Evolutionary conservation across 2,797 vertebrate genomes (phyloP).

Genomic region (Sylvilagus floridanus): DNA sequence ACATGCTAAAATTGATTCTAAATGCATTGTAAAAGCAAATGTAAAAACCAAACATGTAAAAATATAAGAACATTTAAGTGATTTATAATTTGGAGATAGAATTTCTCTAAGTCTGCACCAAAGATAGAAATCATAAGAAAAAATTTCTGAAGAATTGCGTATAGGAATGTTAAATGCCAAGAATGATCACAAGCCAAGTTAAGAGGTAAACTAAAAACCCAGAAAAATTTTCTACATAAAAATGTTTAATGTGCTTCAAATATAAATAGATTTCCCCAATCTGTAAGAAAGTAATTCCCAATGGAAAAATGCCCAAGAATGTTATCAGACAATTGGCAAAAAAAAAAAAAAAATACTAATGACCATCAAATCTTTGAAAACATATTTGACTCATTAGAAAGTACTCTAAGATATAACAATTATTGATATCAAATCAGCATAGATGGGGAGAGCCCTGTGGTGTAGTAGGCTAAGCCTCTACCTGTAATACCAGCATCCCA

Average conservation of each 20-base stretch:
- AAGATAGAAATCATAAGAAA: conserved; percentile 44
- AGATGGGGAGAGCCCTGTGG: too few relatives aligned
- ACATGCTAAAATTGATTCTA: conserved; percentile 43
- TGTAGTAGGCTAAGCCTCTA: too few relatives aligned
- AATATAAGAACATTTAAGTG: not conserved
- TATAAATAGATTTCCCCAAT: conserved; percentile 45
- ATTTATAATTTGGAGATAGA: conserved; percentile 12
- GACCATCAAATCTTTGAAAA: conserved; percentile 4
- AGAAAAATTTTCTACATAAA: not conserved
- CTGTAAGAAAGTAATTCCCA: not conserved
- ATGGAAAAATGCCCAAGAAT: conserved; percentile 32
- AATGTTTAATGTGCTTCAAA: conserved; percentile 35
- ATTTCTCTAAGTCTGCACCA: not conserved
- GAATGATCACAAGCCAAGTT: conserved; percentile 31
- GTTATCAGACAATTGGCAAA: conserved; percentile 3
- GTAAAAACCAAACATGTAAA: conserved; percentile 21
- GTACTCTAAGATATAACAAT: not conserved
- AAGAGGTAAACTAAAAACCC: conserved; percentile 6
- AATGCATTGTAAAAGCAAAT: not conserved
- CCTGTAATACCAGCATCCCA: too few relatives aligned
- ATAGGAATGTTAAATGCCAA: conserved; percentile 23
- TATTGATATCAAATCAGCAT: not conserved
- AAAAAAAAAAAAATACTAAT: not conserved
- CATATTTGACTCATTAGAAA: not conserved
- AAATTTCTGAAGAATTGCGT: not conserved